Conservation (phyloP, 2,888 invertebrate genomes). For the Tetanocera ferruginea region DNA sequence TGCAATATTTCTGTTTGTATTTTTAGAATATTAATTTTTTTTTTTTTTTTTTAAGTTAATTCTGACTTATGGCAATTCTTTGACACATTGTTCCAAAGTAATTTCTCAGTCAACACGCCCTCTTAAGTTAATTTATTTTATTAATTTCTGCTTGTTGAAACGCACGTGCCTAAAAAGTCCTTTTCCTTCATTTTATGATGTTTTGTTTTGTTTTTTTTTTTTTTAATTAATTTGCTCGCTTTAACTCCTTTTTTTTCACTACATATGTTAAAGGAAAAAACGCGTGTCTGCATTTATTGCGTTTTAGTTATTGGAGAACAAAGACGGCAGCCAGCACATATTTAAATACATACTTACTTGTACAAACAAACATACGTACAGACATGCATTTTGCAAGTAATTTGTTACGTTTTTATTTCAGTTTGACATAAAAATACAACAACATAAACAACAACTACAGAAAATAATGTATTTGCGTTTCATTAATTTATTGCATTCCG, state of each 20-base stretch:
- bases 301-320: conserved; percentile 4
- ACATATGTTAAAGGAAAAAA: neutral
- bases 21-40: too few relatives aligned
- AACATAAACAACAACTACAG: neutral
- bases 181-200: neutral
- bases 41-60: neutral
- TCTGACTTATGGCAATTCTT: neutral
- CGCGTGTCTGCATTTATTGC: conserved; percentile 13
- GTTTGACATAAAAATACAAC: conserved; percentile 17
- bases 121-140: too few relatives aligned
- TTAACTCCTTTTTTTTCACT: neutral
- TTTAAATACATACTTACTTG: conserved; percentile 17
- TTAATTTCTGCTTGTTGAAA: neutral
- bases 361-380: conserved; percentile 32
- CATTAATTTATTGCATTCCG: conserved; percentile 25
- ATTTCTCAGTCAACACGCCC: too few relatives aligned
- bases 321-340: conserved; percentile 41
- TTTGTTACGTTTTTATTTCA: conserved; percentile 25
- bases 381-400: conserved; percentile 20
- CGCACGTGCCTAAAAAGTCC: conserved; percentile 5
- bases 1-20: neutral
- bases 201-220: neutral
- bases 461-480: conserved; percentile 25
- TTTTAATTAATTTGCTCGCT: neutral
- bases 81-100: too few relatives aligned